phyloP scores from a whole-genome alignment of 2,888 invertebrate species.

The Ramazzottius varieornatus region DNA sequence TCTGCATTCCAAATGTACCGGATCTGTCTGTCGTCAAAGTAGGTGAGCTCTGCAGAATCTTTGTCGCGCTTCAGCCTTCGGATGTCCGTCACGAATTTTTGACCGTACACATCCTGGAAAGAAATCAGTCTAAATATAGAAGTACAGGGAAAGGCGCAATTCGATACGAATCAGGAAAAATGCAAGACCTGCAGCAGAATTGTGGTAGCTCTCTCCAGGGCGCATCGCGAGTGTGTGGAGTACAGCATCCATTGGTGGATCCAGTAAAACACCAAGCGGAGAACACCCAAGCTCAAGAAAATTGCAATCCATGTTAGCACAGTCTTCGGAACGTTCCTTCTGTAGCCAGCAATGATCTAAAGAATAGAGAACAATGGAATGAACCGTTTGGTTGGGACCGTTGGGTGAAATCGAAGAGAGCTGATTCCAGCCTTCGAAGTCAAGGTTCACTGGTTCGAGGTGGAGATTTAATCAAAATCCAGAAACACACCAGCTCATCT shows the following conservation, averaged over 20 bases:
- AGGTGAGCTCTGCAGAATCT: slow-evolving; percentile 30
- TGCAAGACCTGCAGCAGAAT: background rate
- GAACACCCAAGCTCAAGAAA: background rate
- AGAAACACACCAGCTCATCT: no score
- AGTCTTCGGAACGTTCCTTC: background rate
- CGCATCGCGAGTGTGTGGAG: background rate
- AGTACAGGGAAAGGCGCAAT: no score
- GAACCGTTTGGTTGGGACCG: no score
- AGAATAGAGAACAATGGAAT: background rate
- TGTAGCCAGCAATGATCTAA: background rate
- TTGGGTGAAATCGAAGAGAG: no score
- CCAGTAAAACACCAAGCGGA: background rate
- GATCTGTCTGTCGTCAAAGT: slow-evolving; percentile 57
- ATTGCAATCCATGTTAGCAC: background rate
- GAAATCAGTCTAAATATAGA: background rate
- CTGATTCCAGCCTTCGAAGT: no score
- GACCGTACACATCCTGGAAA: background rate
- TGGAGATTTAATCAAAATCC: no score
- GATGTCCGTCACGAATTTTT: background rate
- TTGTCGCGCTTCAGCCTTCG: slow-evolving; percentile 8
- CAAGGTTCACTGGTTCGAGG: no score
- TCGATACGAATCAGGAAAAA: no score
- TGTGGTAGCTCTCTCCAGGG: background rate
- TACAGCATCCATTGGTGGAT: background rate
- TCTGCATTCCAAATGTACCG: slow-evolving; percentile 50